phyloP scores from a whole-genome alignment of 92 coral and sea anemone genomes.

The Umimayanthus kanabou region DNA sequence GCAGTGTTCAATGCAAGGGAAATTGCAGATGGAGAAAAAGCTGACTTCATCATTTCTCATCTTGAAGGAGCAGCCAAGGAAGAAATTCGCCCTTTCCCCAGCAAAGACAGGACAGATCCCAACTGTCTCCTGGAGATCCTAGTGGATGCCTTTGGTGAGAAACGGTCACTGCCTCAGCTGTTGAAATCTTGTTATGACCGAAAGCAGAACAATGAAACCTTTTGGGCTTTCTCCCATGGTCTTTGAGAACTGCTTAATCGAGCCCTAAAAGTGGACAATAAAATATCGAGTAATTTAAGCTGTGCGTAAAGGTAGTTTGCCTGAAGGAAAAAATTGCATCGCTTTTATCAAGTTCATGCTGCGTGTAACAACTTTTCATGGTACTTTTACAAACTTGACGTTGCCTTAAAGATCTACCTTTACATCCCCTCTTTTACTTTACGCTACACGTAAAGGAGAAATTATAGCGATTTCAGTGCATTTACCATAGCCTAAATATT shows the following conservation, averaged over 20 bases:
- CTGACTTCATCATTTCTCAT: slow-evolving; percentile 12
- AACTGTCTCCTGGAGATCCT: neutral
- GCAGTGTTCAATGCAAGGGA: no score
- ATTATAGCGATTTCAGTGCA: no score
- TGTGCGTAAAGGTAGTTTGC: no score
- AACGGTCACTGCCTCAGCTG: slow-evolving; percentile 40
- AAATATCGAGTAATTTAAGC: no score
- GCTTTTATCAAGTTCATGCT: no score
- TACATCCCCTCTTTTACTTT: no score
- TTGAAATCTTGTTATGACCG: slow-evolving; percentile 48
- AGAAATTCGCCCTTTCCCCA: slow-evolving; percentile 28
- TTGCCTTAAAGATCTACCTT: no score
- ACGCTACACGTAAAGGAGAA: no score
- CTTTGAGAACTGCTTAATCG: slow-evolving; percentile 35
- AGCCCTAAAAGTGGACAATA: slow-evolving; percentile 17
- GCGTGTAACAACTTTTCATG: no score
- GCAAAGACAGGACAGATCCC: slow-evolving; percentile 1
- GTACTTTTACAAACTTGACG: no score
- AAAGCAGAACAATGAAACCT: slow-evolving; percentile 36
- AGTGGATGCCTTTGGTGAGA: slow-evolving; percentile 26
- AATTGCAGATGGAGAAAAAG: neutral
- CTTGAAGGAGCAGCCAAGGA: neutral
- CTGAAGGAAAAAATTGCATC: no score
- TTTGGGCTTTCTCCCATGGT: slow-evolving; percentile 47
- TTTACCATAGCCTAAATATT: no score